Evolutionary conservation across 2,797 vertebrate species (phyloP).

Genomic region (Lemur catta): DNA sequence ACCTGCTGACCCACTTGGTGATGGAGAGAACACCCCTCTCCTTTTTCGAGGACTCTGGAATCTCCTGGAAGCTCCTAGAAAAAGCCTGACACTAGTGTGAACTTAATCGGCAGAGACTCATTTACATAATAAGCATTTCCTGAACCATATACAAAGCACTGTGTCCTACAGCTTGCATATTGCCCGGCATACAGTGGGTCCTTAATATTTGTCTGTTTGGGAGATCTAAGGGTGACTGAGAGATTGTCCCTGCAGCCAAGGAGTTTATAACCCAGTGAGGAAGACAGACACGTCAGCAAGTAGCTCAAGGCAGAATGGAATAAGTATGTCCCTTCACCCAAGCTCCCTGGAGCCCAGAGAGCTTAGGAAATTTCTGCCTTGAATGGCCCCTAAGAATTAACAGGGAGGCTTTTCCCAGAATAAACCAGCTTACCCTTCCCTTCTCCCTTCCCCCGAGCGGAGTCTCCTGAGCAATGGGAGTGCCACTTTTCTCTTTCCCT

Average conservation of each 20-base stretch:
- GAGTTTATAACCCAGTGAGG: background rate
- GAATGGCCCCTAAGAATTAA: background rate
- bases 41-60: background rate
- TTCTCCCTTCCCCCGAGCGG: rapidly evolving
- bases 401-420: background rate
- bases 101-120: background rate
- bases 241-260: background rate
- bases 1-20: background rate
- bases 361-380: background rate
- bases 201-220: background rate
- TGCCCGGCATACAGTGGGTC: background rate
- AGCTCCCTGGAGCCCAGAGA: background rate
- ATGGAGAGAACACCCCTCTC: background rate
- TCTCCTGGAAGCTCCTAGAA: background rate
- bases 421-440: background rate
- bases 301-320: background rate
- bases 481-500: background rate
- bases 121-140: background rate
- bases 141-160: background rate
- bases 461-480: background rate
- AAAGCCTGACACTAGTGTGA: background rate
- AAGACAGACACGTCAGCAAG: background rate
- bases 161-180: background rate
- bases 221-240: background rate
- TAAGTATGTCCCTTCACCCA: background rate